Base-by-base conservation (phyloP, 2,888 invertebrate genomes). In the Cylindroiulus punctatus region DNA sequence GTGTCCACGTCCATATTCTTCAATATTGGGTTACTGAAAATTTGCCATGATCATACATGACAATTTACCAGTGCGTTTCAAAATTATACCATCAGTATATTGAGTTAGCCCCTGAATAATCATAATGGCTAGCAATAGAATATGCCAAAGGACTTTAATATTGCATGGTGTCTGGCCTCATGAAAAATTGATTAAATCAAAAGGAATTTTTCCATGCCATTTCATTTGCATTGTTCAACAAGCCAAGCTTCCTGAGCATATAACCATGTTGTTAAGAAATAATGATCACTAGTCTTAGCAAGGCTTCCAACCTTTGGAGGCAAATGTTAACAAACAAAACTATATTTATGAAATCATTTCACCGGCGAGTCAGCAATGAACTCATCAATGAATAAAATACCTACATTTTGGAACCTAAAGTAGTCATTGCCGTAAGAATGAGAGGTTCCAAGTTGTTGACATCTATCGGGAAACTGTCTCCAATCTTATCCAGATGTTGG, bases 401-500 rank as follows among this genome's bases (percentile, higher is more conserved):
- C 4, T 91, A 94, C 94, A 99, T 98, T 93, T 99, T 99, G 32
- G 98, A 99, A 30, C 98, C 98, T 26, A 99, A 93, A 0, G 99
- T 98, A 0, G 99, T 99, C 96, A 97, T 98, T 17, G 99, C 99
- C 76, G 98, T 96, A 91, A 96, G 95, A 88, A 99, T 94, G 8
- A 99, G 93, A 22, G 97, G 95, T 90, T 98, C 98, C 88, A 95
- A 93, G 88, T 97, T 95, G 3, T 95, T 93, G 17, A 93, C 93
- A 90, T 96, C 95, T 30, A 98, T 95, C 0, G 96, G 96, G 91
- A 98, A 99, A 0, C 94, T 93, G 89, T 98, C 96, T 40, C 97
- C 95, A 90, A 99, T 96, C 84, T 93, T 92, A 88, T 98, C 97
- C 88, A 99, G 92, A 90, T 97, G 96, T 65, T 94, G 93, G 0